Evolutionary conservation across 2,888 invertebrate species (phyloP).

Genomic region (Sericinus montela): DNA sequence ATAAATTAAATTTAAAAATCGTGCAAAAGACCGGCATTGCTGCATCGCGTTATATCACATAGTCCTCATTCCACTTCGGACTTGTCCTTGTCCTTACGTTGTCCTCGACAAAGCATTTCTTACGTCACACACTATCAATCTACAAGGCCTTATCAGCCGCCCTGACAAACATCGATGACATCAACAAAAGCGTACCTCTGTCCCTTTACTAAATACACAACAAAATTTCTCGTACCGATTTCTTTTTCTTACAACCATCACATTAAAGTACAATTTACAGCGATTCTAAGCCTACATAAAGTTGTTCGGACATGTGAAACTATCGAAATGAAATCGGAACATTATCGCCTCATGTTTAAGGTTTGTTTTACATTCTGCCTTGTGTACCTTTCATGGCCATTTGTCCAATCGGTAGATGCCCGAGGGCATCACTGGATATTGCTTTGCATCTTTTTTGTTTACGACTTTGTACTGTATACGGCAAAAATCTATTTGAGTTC

Average conservation of each 20-base stretch:
- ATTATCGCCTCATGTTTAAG: constrained; percentile 5
- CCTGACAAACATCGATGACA: constrained; percentile 30
- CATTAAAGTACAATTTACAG: constrained; percentile 14
- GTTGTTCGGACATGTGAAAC: not conserved
- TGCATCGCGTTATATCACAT: too few relatives aligned
- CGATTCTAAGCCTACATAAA: constrained; percentile 11
- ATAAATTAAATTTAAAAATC: too few relatives aligned
- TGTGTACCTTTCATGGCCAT: constrained; percentile 30
- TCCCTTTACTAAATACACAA: constrained; percentile 20
- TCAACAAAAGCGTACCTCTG: constrained; percentile 27
- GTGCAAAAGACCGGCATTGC: too few relatives aligned
- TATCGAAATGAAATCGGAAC: not conserved
- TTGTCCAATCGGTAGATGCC: constrained; percentile 39
- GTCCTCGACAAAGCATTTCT: constrained; percentile 5
- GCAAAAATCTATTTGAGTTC: constrained; percentile 36
- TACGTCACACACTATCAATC: constrained; percentile 7
- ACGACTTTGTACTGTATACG: constrained; percentile 41
- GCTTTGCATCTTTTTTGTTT: constrained; percentile 47
- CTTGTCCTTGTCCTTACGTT: too few relatives aligned
- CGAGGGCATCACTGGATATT: constrained; percentile 51
- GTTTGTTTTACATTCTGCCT: constrained; percentile 21
- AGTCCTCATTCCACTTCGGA: too few relatives aligned
- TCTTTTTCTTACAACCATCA: constrained; percentile 13
- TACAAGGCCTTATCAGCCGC: constrained; percentile 13
- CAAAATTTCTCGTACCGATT: constrained; percentile 5